Conservation (phyloP, 2,797 vertebrate species). For the Crenichthys baileyi region DNA sequence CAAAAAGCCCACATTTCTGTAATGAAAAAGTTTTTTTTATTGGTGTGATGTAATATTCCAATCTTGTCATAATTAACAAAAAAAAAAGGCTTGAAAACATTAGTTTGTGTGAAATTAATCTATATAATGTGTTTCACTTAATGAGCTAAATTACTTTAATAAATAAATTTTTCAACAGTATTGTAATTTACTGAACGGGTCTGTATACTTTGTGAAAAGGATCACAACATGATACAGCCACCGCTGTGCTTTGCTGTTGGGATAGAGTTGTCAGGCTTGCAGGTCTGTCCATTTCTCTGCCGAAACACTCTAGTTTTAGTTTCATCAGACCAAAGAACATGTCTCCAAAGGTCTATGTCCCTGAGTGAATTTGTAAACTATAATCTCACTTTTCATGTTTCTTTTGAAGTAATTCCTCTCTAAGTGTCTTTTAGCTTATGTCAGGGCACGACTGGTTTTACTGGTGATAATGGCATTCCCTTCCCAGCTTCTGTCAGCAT, state of each 20-base stretch:
- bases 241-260: background rate
- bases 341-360: too few species aligned
- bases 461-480: background rate
- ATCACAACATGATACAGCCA: background rate
- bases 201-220: too few species aligned
- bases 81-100: too few species aligned
- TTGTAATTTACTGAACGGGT: too few species aligned
- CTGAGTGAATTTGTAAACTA: background rate
- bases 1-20: too few species aligned
- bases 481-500: background rate
- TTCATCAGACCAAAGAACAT: background rate
- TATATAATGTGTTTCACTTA: too few species aligned
- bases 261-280: background rate
- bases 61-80: too few species aligned
- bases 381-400: background rate
- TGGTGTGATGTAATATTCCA: too few species aligned
- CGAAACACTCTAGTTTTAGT: background rate
- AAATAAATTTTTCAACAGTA: too few species aligned
- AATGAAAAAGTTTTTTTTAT: too few species aligned
- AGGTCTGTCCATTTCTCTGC: background rate
- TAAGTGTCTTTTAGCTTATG: background rate
- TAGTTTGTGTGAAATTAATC: too few species aligned
- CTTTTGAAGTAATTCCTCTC: background rate
- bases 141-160: too few species aligned
- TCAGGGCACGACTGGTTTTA: background rate